Evolutionary conservation across 2,797 vertebrate species (phyloP), one percentile per base, ranked within the genome.

Genomic region (Anisognathus igniventris): DNA sequence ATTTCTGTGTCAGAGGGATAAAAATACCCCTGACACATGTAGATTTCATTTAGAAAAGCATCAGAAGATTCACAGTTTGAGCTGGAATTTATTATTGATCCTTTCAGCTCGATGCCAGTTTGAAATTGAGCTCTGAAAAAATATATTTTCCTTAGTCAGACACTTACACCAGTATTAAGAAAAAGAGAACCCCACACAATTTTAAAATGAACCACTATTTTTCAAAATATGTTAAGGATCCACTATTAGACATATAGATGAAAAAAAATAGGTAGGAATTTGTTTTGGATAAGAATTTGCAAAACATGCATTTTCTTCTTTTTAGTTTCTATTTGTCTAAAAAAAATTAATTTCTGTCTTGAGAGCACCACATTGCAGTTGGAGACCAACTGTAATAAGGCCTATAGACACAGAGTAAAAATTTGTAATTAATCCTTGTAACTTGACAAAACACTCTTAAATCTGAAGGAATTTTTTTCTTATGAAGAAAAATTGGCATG

Each of bases 41-140:
- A 28, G 65, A 83, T 93, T 88, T 94, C 66, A 81, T 86, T 80
- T 96, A 89, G 50, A 85, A 87, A 87, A 72, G 16, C 86, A 74
- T 74, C 60, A 95, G 61, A 92, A 93, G 50, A 83, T 56, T 90
- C 89, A 77, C 65, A 75, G 44, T 93, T 94, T 78, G 44, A 90
- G 47, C 27, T 90, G 78, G 58, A 93, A 88, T 91, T 86, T 88
- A 84, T 95, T 94, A 95, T 95, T 91, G 93, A 92, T 93, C 85
- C 47, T 90, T 92, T 74, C 75, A 90, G 58, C 62, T 92, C 8
- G 1, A 78, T 39, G 39, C 14, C 88, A 90, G 35, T 81, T 58
- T 83, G 51, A 89, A 95, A 83, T 42, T 75, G 44, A 56, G 7
- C 33, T 65, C 61, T 75, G 39, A 93, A 89, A 89, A 15, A 81